Evolutionary conservation across 1,140 invertebrate genomes (phyloP).

Genomic region (Trichomalopsis sarcophagae): DNA sequence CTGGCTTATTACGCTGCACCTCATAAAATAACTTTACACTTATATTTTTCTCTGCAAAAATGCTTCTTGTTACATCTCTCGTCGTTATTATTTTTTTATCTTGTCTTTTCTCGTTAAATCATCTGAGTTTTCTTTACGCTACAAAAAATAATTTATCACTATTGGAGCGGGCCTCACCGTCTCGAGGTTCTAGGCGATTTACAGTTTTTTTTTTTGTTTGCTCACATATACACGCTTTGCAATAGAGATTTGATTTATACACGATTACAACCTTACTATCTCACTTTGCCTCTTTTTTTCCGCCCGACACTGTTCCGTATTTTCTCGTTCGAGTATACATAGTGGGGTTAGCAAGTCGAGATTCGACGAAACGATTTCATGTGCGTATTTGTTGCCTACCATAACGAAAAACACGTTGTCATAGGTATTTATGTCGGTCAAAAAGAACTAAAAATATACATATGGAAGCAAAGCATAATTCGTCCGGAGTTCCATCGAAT

Average conservation of each 20-base stretch:
- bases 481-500: not conserved
- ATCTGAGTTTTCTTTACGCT: slow-evolving; percentile 30
- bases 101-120: slow-evolving; percentile 42
- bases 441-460: not conserved
- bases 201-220: slow-evolving; percentile 9
- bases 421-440: not conserved
- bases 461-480: not conserved
- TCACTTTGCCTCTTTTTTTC: not conserved
- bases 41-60: not conserved
- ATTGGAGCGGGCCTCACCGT: not conserved
- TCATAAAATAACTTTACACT: not conserved
- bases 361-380: not conserved
- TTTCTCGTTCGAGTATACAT: no score
- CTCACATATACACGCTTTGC: not conserved
- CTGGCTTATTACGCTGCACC: not conserved
- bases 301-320: no score
- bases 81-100: slow-evolving; percentile 29
- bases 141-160: slow-evolving; percentile 51
- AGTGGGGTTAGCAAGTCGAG: not conserved
- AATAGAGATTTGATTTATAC: not conserved
- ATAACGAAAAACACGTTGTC: not conserved
- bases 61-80: not conserved
- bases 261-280: not conserved
- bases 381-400: not conserved
- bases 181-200: slow-evolving; percentile 35